Evolutionary conservation across 2,113 vertebrate genomes (phyloP), one percentile per base, ranked within the genome.

Genomic region (Lates calcarifer): DNA sequence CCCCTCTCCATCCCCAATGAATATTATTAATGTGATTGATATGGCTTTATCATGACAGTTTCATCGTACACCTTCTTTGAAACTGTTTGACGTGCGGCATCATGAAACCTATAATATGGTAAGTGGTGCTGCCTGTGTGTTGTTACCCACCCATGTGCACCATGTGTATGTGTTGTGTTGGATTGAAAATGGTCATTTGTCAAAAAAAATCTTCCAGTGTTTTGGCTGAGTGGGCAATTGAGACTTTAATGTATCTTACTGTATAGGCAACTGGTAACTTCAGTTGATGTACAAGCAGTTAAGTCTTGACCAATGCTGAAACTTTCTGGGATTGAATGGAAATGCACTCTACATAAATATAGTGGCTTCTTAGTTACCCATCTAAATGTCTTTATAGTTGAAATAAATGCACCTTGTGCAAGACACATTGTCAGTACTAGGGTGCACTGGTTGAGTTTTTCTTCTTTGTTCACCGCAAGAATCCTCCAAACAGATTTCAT

Each of bases 21-120:
- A 78, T 82, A 88, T 31, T 75, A 57, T 82, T 88, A 75, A 85
- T 77, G 71, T 13, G 31, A 82, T 58, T 55, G 87, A 39, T 57
- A 39, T 1, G 53, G 56, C 74, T 84, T 55, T 77, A 77, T 79
- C 83, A 55, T 45, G 62, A 62, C 60, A 28, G 63, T 72, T 83
- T 61, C 68, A 68, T 35, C 4, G 67, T 29, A 49, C 70, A 74
- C 67, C 53, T 76, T 83, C 37, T 67, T 39, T n/a, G 62, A 71
- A 33, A 72, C 37, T 29, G 17, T 64, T 61, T 73, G 62, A 78
- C 22, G 14, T 43, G 14, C 37, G 35, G 43, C 79, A 67, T 67
- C 35, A 24, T 55, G 39, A 78, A 76, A 68, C 70, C 67, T 68
- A 47, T 74, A 57, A 64, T 73, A 74, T 45, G 3, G 51, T 58